A percentile compares a stretch with the other conserved stretches of the same genome.
phyloP scores from a whole-genome alignment of 2,113 vertebrate genomes.

The Heterocephalus glaber region DNA sequence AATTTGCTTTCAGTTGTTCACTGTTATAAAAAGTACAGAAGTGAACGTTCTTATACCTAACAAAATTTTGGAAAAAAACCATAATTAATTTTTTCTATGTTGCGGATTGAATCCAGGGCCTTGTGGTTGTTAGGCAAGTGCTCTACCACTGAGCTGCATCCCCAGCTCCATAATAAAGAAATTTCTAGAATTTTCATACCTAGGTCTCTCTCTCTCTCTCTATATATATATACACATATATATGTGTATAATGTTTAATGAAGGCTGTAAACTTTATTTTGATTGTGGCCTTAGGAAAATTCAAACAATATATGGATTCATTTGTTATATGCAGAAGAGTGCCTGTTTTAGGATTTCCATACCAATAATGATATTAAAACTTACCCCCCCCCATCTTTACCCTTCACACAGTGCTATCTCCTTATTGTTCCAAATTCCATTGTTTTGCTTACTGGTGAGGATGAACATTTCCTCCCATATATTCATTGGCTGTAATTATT shows the following conservation, averaged over 20 bases:
- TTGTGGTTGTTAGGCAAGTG: background rate
- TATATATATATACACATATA: no score
- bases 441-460: background rate
- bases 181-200: background rate
- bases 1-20: conserved; percentile 20
- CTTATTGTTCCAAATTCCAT: background rate
- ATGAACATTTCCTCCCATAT: background rate
- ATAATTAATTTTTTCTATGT: background rate
- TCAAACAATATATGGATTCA: no score
- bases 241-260: background rate
- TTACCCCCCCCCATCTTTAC: background rate
- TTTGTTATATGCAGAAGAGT: background rate
- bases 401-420: background rate
- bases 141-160: background rate
- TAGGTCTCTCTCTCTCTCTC: no score
- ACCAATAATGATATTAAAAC: background rate
- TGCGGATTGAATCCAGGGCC: background rate
- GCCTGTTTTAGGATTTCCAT: background rate
- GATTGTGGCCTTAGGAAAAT: background rate
- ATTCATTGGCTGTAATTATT: background rate
- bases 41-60: background rate
- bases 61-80: background rate
- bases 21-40: background rate
- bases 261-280: background rate
- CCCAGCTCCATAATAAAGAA: background rate